Base-by-base conservation (phyloP, 2,113 vertebrate genomes). In the Trinectes maculatus region DNA sequence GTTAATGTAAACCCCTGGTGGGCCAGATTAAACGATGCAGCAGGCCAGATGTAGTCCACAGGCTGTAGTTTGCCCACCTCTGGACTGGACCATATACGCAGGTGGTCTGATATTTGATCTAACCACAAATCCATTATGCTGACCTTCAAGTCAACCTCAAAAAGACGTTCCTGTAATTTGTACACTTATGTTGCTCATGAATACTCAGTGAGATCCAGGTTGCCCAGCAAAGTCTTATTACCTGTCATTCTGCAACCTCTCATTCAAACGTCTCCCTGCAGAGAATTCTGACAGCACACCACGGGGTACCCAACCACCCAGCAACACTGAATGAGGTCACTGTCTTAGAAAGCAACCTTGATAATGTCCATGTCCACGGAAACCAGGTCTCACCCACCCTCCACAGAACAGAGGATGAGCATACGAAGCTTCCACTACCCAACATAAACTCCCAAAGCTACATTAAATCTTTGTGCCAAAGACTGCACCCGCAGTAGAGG, bases 401-500 rank as follows among this genome's bases (percentile, higher is more conserved):
- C n/a, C 49, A 47, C 51, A 39, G 43, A 15, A 15, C 24, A 29
- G 5, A 13, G 19, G 58, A 63, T 63, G 55, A 57, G 34, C 24
- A 51, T 65, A 22, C 34, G 34, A 36, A 43, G 15, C 60, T 28
- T 46, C 48, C 71, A 37, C 9, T 46, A 29, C 26, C 44, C 56
- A 52, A 61, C 39, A 57, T 22, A 22, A 49, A 48, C 26, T 55
- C 60, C 69, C 22, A 62, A n/a, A 49, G 46, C 55, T 51, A 52
- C 73, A 63, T 74, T 79, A 63, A 43, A 64, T 58, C 48, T 21
- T 52, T 51, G 54, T 40, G 67, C 51, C 55, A 57, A 53, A 80
- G 66, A 54, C 31, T 55, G 60, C 54, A 63, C 54, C 40, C 59
- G 26, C 63, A 71, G 79, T 24, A 24, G 53, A 26, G 37, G 49